phyloP scores from a whole-genome alignment of 2,888 invertebrate genomes.

The Papilio gigon region DNA sequence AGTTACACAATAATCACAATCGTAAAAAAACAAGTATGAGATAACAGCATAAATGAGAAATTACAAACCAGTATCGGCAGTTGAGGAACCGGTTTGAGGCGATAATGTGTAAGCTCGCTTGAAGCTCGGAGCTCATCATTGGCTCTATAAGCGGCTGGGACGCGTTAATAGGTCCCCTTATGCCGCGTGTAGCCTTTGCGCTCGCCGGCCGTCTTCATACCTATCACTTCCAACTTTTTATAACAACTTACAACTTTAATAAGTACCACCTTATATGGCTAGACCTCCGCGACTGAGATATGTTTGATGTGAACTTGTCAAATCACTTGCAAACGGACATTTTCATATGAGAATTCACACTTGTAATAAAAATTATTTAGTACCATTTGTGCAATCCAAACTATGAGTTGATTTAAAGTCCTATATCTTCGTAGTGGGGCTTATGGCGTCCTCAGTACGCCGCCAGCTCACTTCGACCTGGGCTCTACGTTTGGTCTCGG shows the following conservation, averaged over 20 bases:
- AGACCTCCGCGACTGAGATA: neutral
- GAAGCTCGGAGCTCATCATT: constrained; percentile 33
- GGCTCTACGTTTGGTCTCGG: too few species aligned
- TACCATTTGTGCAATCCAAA: too few species aligned
- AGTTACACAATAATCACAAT: constrained; percentile 6
- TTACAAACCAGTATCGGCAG: constrained; percentile 3
- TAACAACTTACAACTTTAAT: constrained; percentile 30
- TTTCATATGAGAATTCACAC: neutral
- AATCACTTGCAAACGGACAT: neutral
- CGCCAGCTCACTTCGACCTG: too few species aligned
- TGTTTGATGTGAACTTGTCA: neutral
- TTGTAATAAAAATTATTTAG: too few species aligned
- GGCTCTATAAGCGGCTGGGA: constrained; percentile 29
- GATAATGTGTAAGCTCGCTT: constrained; percentile 29
- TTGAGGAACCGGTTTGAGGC: constrained; percentile 30
- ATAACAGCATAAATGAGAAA: constrained; percentile 24
- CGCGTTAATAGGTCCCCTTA: constrained; percentile 35
- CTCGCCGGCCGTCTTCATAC: constrained; percentile 18
- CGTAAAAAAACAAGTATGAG: neutral
- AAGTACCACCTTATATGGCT: neutral
- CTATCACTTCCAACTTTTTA: constrained; percentile 22
- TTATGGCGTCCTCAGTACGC: too few species aligned
- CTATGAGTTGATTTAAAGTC: too few species aligned
- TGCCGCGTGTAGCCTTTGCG: constrained; percentile 17
- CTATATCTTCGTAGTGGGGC: too few species aligned